Evolutionary conservation across 2,888 invertebrate species (phyloP).

Genomic region (Carabus problematicus): DNA sequence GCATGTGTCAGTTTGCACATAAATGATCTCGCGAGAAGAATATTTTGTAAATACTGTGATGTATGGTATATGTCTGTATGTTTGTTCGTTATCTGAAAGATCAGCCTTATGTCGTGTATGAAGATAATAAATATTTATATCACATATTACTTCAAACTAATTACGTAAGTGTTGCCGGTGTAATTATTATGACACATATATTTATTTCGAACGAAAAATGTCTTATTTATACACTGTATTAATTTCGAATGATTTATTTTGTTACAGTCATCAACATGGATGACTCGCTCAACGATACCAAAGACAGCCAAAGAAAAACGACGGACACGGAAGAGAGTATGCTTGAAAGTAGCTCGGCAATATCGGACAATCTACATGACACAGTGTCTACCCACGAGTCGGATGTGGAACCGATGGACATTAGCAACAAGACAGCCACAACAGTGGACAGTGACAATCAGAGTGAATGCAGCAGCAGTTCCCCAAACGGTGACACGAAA

Average conservation of each 20-base stretch:
- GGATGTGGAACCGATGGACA: slow-evolving; percentile 37
- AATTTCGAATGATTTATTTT: not conserved
- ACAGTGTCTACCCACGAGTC: slow-evolving; percentile 26
- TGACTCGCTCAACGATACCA: slow-evolving; percentile 38
- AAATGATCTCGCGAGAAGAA: too few relatives aligned
- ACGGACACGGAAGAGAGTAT: slow-evolving; percentile 33
- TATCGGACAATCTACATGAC: slow-evolving; percentile 26
- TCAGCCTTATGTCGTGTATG: too few relatives aligned
- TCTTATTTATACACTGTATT: not conserved
- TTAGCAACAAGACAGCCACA: slow-evolving; percentile 34
- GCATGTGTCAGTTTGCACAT: too few relatives aligned
- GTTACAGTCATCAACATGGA: slow-evolving; percentile 38
- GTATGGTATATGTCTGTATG: too few relatives aligned
- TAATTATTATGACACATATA: too few relatives aligned
- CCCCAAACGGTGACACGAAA: slow-evolving; percentile 50
- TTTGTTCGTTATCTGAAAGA: too few relatives aligned
- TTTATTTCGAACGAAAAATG: too few relatives aligned
- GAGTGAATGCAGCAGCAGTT: slow-evolving; percentile 63
- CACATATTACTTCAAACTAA: too few relatives aligned
- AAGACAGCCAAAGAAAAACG: slow-evolving; percentile 40
- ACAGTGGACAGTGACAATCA: slow-evolving; percentile 65
- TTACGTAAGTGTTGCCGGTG: too few relatives aligned
- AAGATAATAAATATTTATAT: too few relatives aligned
- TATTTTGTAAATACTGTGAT: too few relatives aligned
- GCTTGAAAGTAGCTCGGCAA: slow-evolving; percentile 30